These are phyloP conservation scores for Plumapathes pennacea DNA, from an alignment of 92 coral and sea anemone species.

Conservation along the genomic window DNA sequence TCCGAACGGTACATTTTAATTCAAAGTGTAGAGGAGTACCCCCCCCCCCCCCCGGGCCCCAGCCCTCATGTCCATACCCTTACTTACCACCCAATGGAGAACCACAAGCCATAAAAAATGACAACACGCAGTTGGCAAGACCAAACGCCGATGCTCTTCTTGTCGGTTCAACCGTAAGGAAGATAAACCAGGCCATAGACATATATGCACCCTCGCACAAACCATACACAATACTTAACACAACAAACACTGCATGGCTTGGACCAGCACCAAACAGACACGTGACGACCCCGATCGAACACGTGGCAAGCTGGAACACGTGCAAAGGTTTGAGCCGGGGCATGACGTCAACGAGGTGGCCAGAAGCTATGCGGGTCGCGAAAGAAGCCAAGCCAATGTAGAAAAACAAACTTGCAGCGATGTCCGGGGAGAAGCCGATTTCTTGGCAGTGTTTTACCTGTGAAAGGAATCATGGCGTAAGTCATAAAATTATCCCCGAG, in stretches of 20 bases:
- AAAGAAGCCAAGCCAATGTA: slow-evolving; percentile 16
- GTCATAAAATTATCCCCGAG: too few species aligned
- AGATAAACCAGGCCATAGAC: slow-evolving; percentile 6
- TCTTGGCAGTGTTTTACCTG: slow-evolving; percentile 29
- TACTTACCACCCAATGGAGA: slow-evolving; percentile 20
- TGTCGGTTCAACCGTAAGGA: slow-evolving; percentile 24
- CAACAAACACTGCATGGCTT: slow-evolving; percentile 3
- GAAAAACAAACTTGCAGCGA: slow-evolving; percentile 16
- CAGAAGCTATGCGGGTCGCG: slow-evolving; percentile 8
- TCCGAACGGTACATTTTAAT: too few species aligned
- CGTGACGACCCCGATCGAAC: slow-evolving; percentile 2
- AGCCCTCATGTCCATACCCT: too few species aligned
- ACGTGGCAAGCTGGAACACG: slow-evolving; percentile 7
- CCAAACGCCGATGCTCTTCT: slow-evolving; percentile 46
- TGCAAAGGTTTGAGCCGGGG: slow-evolving; percentile 16
- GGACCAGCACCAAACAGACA: not conserved
- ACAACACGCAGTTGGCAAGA: slow-evolving; percentile 7
- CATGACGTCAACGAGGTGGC: slow-evolving; percentile 6
- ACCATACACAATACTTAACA: slow-evolving; percentile 13
- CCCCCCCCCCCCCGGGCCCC: too few species aligned
- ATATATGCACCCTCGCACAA: slow-evolving; percentile 8
- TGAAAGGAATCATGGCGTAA: too few species aligned
- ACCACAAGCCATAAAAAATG: not conserved
- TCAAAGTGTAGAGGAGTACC: too few species aligned
- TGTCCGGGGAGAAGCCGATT: slow-evolving; percentile 4